Percentiles rank a stretch among this genome's conserved stretches.
phyloP scores from a whole-genome alignment of 2,113 vertebrate species.

The Phaethon lepturus region DNA sequence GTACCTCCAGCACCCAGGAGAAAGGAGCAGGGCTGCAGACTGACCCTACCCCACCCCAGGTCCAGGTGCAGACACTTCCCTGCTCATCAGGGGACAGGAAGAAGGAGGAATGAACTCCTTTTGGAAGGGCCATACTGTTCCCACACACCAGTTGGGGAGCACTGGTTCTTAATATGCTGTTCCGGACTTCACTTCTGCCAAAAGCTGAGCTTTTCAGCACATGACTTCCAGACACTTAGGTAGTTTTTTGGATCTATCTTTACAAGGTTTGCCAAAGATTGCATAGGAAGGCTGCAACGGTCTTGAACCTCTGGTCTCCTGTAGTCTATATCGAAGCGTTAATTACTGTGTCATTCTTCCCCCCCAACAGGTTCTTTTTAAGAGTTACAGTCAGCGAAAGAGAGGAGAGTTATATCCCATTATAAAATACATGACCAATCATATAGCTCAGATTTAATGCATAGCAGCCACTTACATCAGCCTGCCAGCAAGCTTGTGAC shows the following conservation, averaged over 20 bases:
- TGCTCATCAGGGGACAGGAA: background rate
- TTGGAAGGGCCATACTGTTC: background rate
- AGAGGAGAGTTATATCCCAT: background rate
- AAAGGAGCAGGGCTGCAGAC: background rate
- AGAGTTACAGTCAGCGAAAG: background rate
- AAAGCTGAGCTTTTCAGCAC: slow-evolving; percentile 4
- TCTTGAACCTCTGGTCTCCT: background rate
- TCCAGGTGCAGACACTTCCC: background rate
- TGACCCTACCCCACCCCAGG: background rate
- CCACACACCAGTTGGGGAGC: background rate
- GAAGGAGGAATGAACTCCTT: background rate
- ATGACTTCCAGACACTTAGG: background rate
- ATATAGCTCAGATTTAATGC: background rate
- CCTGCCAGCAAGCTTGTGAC: slow-evolving; percentile 13
- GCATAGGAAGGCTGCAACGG: background rate
- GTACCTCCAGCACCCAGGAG: background rate
- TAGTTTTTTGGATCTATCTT: slow-evolving; percentile 5
- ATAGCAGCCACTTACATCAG: background rate
- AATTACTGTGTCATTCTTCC: background rate
- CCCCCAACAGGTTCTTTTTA: background rate
- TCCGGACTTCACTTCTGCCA: background rate
- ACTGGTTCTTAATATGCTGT: background rate
- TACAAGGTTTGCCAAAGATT: slow-evolving; percentile 24
- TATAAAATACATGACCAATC: background rate
- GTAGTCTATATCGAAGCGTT: background rate